Evolutionary conservation across 1,140 invertebrate genomes (phyloP).

Genomic region (Ceratina japonica): DNA sequence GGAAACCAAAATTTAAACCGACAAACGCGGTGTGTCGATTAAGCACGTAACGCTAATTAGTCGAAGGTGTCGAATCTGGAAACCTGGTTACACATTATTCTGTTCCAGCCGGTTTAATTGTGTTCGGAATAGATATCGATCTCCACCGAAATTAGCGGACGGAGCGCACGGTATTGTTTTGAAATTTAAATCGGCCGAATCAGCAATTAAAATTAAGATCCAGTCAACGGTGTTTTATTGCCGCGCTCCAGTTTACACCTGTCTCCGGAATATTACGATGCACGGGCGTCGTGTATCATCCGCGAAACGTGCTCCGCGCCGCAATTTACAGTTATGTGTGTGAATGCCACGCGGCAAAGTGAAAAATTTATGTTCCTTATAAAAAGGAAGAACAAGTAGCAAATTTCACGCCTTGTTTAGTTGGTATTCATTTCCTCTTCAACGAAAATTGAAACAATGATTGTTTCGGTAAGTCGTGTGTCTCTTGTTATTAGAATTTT

Average conservation of each 20-base stretch:
- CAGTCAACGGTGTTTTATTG: background rate
- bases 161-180: background rate
- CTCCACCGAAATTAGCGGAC: background rate
- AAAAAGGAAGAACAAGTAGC: too few relatives aligned
- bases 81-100: background rate
- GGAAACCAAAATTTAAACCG: too few relatives aligned
- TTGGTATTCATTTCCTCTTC: too few relatives aligned
- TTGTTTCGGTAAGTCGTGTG: too few relatives aligned
- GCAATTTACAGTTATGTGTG: background rate
- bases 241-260: constrained; percentile 4
- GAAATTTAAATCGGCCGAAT: constrained; percentile 22
- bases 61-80: too few relatives aligned
- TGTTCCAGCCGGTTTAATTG: background rate
- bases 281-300: background rate
- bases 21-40: too few relatives aligned
- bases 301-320: background rate
- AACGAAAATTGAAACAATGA: too few relatives aligned
- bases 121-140: background rate
- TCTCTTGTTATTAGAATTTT: too few relatives aligned
- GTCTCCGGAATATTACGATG: background rate
- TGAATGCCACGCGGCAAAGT: background rate
- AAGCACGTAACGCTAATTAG: too few relatives aligned
- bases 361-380: background rate
- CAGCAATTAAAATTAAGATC: constrained; percentile 29
- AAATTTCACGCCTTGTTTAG: too few relatives aligned